Base-by-base conservation (phyloP, 2,888 invertebrate species). In the Lithophane socia region DNA sequence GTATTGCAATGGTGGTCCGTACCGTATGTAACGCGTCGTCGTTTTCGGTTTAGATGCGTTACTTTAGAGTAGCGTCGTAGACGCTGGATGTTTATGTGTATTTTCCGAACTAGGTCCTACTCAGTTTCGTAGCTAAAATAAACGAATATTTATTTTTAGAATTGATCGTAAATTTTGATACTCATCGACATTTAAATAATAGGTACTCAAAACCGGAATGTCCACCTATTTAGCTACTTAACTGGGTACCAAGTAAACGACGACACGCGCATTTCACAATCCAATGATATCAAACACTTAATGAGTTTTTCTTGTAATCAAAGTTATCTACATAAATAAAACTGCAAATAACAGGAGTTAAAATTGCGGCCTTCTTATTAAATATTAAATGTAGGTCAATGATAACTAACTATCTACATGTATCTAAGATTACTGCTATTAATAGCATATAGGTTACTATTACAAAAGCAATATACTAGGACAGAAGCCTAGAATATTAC, bases 191-290 rank as follows among this genome's bases (percentile, higher is more conserved):
- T 10, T 49, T 24, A 24, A 29, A 10, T 65, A 29, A 63, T 44
- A 61, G 42, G 42, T 70, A 69, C 18, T 54, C 3, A 37, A 13
- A 67, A 66, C 21, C 58, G 65, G n/a, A 75, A 65, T 61, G 12
- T 80, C 24, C 47, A 70, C 49, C 49, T 76, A 54, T 61, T 70
- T 73, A 67, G 73, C 70, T 73, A 60, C 60, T 54, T 60, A 49
- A 52, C 60, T 16, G 37, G n/a, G 58, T 73, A 63, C 42, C 24
- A 44, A n/a, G 16, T 66, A 74, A 49, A 56, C 24, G n/a, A 56
- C 61, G 44, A 56, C 60, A 80, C 37, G 60, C 75, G 68, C 79
- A 77, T 84, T 83, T 87, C 82, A 87, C 82, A 86, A 76, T 79
- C 24, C 10, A 54, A 73, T 49, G n/a, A 74, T 78, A 71, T 76